These are phyloP conservation scores for Caenorhabditis uteleia DNA, from an alignment of 2,888 invertebrate genomes.

Conservation along the genomic window DNA sequence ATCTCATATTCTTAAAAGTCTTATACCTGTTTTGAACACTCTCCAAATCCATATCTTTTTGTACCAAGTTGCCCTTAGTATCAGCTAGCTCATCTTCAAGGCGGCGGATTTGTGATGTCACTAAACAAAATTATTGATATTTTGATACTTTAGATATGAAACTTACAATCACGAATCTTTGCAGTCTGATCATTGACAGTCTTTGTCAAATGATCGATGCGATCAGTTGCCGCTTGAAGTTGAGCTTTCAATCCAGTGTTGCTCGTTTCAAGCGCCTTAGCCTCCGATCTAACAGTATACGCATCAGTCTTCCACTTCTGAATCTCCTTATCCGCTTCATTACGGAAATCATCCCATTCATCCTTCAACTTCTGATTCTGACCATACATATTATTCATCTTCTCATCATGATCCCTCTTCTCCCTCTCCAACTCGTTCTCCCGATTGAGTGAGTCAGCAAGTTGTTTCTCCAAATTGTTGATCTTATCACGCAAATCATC, in stretches of 20 bases:
- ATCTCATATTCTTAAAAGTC: neutral
- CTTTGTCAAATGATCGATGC: constrained; percentile 63
- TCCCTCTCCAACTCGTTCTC: constrained; percentile 66
- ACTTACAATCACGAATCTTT: constrained; percentile 65
- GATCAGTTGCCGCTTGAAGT: constrained; percentile 60
- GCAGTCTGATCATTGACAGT: constrained; percentile 63
- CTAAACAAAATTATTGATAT: constrained; percentile 31
- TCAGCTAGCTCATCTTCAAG: constrained; percentile 67
- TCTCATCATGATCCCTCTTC: constrained; percentile 67
- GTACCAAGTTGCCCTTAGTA: constrained; percentile 45
- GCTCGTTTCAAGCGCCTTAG: constrained; percentile 63
- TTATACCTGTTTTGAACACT: constrained; percentile 55
- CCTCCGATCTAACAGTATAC: constrained; percentile 63
- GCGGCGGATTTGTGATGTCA: constrained; percentile 64
- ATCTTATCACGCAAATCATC: constrained; percentile 64
- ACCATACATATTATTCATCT: constrained; percentile 51
- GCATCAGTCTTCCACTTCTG: constrained; percentile 69
- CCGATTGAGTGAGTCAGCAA: constrained; percentile 64
- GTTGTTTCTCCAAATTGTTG: constrained; percentile 57
- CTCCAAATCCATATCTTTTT: constrained; percentile 65
- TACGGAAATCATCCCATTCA: constrained; percentile 62
- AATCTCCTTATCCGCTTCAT: constrained; percentile 65
- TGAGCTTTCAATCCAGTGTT: constrained; percentile 65
- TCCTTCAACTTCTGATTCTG: constrained; percentile 66
- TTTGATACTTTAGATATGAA: neutral